Conservation (phyloP, 2,113 vertebrate genomes). For the Myiopsitta monachus region DNA sequence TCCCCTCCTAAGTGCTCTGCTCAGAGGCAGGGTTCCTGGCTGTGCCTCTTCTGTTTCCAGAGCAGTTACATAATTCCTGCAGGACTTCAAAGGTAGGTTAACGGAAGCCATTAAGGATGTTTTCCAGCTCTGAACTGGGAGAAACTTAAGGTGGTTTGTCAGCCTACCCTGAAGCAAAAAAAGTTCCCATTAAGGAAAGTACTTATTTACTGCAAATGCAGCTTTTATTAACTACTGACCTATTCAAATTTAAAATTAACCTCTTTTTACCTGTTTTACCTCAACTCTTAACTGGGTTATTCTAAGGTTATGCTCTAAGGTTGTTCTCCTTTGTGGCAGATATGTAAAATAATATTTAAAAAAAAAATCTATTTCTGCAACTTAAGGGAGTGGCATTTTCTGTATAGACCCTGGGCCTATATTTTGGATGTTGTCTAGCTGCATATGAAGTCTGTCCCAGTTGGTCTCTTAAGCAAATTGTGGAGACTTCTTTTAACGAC, state of each 20-base stretch:
- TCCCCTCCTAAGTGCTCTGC: not conserved
- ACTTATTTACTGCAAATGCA: not conserved
- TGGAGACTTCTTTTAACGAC: not conserved
- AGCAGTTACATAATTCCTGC: conserved; percentile 20
- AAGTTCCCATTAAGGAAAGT: not conserved
- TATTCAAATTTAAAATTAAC: not conserved
- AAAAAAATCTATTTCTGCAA: not conserved
- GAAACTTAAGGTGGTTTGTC: conserved; percentile 48
- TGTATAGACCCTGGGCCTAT: not conserved
- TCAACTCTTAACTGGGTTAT: not conserved
- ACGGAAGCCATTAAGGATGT: conserved; percentile 34
- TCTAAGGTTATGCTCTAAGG: not conserved
- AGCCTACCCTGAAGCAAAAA: not conserved
- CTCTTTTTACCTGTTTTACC: not conserved
- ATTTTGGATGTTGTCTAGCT: not conserved
- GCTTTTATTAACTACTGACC: not conserved
- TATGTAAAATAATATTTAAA: not conserved
- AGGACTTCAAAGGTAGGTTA: conserved; percentile 36
- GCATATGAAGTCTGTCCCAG: not conserved
- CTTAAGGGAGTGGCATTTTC: not conserved
- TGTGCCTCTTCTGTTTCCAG: conserved; percentile 3
- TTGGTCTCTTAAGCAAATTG: not conserved
- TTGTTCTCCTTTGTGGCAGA: not conserved
- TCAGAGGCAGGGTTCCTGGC: conserved; percentile 18
- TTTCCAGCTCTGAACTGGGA: not conserved